A percentile compares a stretch with the other conserved stretches of the same genome.
Evolutionary conservation across 2,797 vertebrate genomes (phyloP).

Genomic region (Remorina albescens): DNA sequence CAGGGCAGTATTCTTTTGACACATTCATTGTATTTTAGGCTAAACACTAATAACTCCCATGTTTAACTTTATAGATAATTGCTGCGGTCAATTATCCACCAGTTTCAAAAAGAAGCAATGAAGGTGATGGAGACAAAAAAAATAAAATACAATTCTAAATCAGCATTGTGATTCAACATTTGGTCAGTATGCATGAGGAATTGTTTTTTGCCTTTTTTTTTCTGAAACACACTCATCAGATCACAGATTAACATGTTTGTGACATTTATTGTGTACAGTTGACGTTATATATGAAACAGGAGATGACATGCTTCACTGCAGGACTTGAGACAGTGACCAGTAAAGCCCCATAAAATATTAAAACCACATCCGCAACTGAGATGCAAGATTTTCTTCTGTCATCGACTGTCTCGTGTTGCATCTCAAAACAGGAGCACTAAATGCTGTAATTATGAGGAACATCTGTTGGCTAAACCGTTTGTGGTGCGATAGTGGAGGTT

Average conservation of each 20-base stretch:
- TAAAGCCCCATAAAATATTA: constrained; percentile 29
- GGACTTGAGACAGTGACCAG: not conserved
- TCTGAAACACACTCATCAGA: not conserved
- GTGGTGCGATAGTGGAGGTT: constrained; percentile 39
- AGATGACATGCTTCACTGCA: constrained; percentile 16
- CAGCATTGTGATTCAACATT: not conserved
- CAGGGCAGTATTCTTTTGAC: not conserved
- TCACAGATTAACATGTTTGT: constrained; percentile 5
- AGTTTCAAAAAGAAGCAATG: constrained; percentile 5
- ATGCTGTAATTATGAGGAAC: constrained; percentile 69
- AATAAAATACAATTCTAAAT: not conserved
- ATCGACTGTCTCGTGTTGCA: constrained; percentile 53
- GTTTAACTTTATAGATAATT: not conserved
- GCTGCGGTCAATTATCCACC: not conserved
- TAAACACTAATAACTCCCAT: not conserved
- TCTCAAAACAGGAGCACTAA: constrained; percentile 66
- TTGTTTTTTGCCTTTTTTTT: not conserved
- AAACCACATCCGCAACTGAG: constrained; percentile 26
- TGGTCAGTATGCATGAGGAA: not conserved
- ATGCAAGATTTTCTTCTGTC: constrained; percentile 43
- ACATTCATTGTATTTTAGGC: constrained; percentile 1
- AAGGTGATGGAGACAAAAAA: not conserved
- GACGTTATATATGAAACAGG: constrained; percentile 3
- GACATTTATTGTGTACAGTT: constrained; percentile 9
- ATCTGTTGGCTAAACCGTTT: constrained; percentile 70